phyloP scores from a whole-genome alignment of 2,888 invertebrate species.

The Pollenia angustigena region DNA sequence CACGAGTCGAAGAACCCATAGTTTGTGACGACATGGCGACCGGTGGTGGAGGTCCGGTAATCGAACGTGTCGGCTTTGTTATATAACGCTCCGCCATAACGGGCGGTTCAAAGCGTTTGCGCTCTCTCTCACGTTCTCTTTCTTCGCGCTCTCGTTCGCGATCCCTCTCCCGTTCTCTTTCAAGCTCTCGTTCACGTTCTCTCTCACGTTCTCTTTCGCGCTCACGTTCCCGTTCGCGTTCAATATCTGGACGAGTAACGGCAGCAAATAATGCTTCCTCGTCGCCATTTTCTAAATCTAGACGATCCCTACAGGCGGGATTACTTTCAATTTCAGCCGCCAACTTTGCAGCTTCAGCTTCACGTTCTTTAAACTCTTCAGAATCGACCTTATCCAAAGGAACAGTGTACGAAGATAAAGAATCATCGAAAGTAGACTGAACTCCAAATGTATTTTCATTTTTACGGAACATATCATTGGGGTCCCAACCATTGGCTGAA shows the following conservation, averaged over 20 bases:
- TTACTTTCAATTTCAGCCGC: conserved; percentile 97
- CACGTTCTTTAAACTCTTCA: conserved; percentile 90
- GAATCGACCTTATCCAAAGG: conserved; percentile 93
- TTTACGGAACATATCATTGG: conserved; percentile 97
- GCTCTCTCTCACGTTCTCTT: conserved; percentile 71
- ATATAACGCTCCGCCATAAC: conserved; percentile 82
- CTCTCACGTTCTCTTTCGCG: conserved; percentile 76
- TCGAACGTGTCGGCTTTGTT: conserved; percentile 80
- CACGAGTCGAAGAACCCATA: conserved; percentile 62
- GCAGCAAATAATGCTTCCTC: conserved; percentile 95
- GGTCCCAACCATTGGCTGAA: conserved; percentile 97
- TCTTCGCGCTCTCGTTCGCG: conserved; percentile 77
- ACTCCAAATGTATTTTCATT: conserved; percentile 97
- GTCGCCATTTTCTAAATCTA: conserved; percentile 96
- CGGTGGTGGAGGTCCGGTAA: conserved; percentile 80
- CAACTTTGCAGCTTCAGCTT: conserved; percentile 92
- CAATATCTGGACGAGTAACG: conserved; percentile 87
- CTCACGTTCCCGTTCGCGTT: conserved; percentile 76
- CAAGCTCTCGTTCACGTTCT: conserved; percentile 76
- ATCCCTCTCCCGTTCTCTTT: conserved; percentile 72
- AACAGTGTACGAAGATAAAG: conserved; percentile 95
- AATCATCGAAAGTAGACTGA: conserved; percentile 95
- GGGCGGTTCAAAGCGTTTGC: conserved; percentile 76
- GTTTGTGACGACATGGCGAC: conserved; percentile 79
- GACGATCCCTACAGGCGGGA: conserved; percentile 91